These are phyloP conservation scores for Etia nguti DNA, from an alignment of 2,113 vertebrate genomes.

Conservation along the genomic window DNA sequence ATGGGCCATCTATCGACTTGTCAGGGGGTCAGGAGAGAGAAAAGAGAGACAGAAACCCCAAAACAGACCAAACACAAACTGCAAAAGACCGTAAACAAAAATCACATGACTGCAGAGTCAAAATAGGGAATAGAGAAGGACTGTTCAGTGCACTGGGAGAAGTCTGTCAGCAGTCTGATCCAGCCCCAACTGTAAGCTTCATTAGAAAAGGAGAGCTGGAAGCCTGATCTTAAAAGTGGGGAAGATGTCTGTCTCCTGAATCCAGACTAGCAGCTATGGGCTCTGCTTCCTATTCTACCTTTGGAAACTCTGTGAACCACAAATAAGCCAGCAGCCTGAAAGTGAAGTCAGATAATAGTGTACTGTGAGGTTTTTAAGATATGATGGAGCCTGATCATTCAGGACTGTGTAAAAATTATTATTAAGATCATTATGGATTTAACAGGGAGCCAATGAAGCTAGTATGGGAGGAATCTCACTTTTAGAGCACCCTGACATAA, in stretches of 20 bases:
- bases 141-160: neutral
- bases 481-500: neutral
- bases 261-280: fast-evolving
- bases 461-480: neutral
- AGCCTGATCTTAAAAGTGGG: neutral
- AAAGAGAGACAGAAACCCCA: neutral
- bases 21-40: fast-evolving
- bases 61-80: neutral
- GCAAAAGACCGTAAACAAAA: neutral
- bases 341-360: neutral
- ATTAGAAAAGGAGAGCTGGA: neutral
- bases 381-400: fast-evolving
- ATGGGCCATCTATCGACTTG: fast-evolving
- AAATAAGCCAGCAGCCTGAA: neutral
- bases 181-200: neutral
- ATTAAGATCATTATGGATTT: neutral
- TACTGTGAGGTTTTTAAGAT: neutral
- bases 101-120: neutral
- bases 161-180: neutral
- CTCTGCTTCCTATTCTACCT: neutral
- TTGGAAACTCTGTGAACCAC: neutral
- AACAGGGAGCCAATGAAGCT: fast-evolving
- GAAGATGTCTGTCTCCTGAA: fast-evolving
- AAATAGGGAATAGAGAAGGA: neutral
- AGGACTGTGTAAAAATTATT: neutral